phyloP scores from a whole-genome alignment of 2,113 vertebrate species.

The Coturnix japonica region DNA sequence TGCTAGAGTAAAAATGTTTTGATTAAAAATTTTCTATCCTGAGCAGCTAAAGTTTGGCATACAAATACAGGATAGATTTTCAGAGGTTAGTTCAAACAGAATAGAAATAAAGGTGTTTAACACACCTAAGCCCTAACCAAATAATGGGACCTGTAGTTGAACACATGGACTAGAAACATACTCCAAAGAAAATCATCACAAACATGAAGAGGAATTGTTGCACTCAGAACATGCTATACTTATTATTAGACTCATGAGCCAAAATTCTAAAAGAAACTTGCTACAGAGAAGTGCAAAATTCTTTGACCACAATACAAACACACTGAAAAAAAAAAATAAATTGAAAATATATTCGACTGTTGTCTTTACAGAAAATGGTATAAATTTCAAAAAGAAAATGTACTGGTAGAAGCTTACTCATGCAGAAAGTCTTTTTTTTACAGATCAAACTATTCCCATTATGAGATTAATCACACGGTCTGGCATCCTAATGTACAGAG shows the following conservation, averaged over 20 bases:
- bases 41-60: not conserved
- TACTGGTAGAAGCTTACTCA: not conserved
- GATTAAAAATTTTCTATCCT: not conserved
- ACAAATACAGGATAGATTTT: not conserved
- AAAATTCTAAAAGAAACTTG: not conserved
- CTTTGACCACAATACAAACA: not conserved
- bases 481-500: not conserved
- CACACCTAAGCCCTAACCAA: not conserved
- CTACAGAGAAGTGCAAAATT: not conserved
- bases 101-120: not conserved
- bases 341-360: not conserved
- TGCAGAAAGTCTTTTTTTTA: not conserved
- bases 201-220: not conserved
- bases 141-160: not conserved
- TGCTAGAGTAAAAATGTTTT: not conserved
- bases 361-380: not conserved
- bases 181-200: not conserved
- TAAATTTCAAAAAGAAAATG: not conserved
- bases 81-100: not conserved
- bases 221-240: fast-evolving
- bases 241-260: not conserved
- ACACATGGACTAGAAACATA: not conserved
- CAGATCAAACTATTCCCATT: not conserved
- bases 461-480: not conserved
- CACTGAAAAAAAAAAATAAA: not conserved